A percentile compares a stretch with the other conserved stretches of the same genome.
Evolutionary conservation across 2,797 vertebrate genomes (phyloP).

Genomic region (Selene dorsalis): DNA sequence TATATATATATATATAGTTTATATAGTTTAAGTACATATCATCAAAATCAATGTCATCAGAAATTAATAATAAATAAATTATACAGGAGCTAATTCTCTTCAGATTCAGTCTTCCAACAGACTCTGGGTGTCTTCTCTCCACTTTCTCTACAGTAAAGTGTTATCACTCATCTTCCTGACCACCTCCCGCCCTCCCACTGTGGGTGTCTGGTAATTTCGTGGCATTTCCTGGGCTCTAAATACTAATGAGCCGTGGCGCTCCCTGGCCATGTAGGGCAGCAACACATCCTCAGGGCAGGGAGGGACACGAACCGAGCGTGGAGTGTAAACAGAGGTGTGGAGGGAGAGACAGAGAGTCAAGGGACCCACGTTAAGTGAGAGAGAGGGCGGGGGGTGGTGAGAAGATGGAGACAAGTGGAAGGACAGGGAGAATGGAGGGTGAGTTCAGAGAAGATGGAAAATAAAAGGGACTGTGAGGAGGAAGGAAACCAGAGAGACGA

Average conservation of each 20-base stretch:
- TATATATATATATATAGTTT: no score
- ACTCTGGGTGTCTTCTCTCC: neutral
- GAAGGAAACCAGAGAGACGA: neutral
- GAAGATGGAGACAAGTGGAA: neutral
- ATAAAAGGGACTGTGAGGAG: neutral
- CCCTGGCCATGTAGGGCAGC: constrained; percentile 80
- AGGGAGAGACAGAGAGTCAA: constrained; percentile 8
- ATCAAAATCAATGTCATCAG: no score
- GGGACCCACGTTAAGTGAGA: constrained; percentile 5
- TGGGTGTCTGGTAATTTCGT: constrained; percentile 51
- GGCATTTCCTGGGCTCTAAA: constrained; percentile 72
- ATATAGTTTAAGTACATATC: no score
- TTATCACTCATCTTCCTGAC: constrained; percentile 14
- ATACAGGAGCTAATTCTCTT: neutral
- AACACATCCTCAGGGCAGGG: constrained; percentile 58
- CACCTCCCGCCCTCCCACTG: constrained; percentile 11
- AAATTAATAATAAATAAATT: no score
- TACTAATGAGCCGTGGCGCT: constrained; percentile 57
- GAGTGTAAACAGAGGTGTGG: constrained; percentile 60
- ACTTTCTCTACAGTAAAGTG: constrained; percentile 3
- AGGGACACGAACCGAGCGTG: constrained; percentile 33
- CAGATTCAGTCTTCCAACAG: neutral
- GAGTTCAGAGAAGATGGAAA: neutral
- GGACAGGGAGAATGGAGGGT: neutral
- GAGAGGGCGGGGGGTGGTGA: neutral